phyloP scores from a whole-genome alignment of 2,797 vertebrate species.

The Pagetopsis macropterus region DNA sequence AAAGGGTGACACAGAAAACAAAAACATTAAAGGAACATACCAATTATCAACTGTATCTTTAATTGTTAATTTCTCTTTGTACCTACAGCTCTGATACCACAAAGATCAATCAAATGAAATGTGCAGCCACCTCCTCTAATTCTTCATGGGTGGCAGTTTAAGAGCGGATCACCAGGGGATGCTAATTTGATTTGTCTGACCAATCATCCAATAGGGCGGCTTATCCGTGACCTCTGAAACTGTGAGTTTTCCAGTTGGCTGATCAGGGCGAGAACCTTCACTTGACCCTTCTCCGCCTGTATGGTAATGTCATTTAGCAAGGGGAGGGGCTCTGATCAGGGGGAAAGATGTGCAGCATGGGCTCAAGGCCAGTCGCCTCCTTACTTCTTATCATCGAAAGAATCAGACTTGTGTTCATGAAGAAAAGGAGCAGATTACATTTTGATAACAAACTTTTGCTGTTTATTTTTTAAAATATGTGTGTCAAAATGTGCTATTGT shows the following conservation, averaged over 20 bases:
- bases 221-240: constrained; percentile 81
- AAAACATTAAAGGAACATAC: too few relatives aligned
- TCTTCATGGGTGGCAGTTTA: constrained; percentile 69
- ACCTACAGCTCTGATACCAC: constrained; percentile 2
- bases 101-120: constrained; percentile 35
- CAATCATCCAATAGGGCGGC: constrained; percentile 73
- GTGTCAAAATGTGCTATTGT: too few relatives aligned
- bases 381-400: constrained; percentile 5
- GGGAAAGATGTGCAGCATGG: constrained; percentile 32
- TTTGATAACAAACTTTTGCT: neutral
- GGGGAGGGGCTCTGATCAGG: constrained; percentile 49
- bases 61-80: neutral
- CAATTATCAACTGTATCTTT: neutral
- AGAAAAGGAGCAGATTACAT: neutral
- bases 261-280: constrained; percentile 79
- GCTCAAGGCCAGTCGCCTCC: constrained; percentile 51
- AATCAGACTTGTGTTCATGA: neutral
- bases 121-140: constrained; percentile 37
- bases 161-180: constrained; percentile 53
- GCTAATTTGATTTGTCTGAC: constrained; percentile 84
- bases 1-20: too few relatives aligned
- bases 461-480: neutral
- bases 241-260: constrained; percentile 80
- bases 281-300: constrained; percentile 77
- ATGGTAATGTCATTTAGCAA: constrained; percentile 67